phyloP scores from a whole-genome alignment of 2,888 invertebrate genomes.

The Muscina levida region DNA sequence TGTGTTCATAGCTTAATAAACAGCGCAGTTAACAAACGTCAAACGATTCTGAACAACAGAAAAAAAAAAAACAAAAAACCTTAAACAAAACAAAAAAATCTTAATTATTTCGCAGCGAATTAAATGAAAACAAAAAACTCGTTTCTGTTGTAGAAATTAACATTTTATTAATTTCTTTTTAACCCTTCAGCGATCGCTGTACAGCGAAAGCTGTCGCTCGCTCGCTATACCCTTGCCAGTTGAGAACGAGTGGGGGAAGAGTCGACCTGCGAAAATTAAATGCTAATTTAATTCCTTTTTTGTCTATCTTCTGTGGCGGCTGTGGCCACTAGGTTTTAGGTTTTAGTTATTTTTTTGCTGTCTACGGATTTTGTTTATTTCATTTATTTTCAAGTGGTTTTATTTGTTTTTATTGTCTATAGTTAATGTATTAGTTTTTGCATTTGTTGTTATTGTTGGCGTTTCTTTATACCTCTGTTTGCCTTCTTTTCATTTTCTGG shows the following conservation, averaged over 20 bases:
- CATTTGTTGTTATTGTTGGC: slow-evolving; percentile 43
- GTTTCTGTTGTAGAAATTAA: slow-evolving; percentile 19
- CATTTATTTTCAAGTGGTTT: slow-evolving; percentile 2
- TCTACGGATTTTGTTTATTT: no score
- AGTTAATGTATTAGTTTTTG: slow-evolving; percentile 5
- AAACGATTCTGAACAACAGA: no score
- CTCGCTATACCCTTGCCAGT: background rate
- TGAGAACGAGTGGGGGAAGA: no score
- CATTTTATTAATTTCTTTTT: slow-evolving; percentile 24
- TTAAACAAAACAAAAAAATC: no score
- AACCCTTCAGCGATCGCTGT: background rate
- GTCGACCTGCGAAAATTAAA: no score
- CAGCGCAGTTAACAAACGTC: no score
- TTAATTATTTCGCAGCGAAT: no score
- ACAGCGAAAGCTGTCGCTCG: background rate
- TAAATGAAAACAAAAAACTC: slow-evolving; percentile 18
- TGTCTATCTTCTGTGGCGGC: background rate
- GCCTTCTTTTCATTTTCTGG: slow-evolving; percentile 59
- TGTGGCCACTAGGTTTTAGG: no score
- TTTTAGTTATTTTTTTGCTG: no score
- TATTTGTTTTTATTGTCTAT: slow-evolving; percentile 24
- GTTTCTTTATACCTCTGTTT: slow-evolving; percentile 55
- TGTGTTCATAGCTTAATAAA: no score
- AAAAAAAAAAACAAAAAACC: no score
- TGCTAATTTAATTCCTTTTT: slow-evolving; percentile 29